Evolutionary conservation across 2,113 vertebrate genomes (phyloP), one percentile per base, ranked within the genome.

Genomic region (Eretmochelys imbricata): DNA sequence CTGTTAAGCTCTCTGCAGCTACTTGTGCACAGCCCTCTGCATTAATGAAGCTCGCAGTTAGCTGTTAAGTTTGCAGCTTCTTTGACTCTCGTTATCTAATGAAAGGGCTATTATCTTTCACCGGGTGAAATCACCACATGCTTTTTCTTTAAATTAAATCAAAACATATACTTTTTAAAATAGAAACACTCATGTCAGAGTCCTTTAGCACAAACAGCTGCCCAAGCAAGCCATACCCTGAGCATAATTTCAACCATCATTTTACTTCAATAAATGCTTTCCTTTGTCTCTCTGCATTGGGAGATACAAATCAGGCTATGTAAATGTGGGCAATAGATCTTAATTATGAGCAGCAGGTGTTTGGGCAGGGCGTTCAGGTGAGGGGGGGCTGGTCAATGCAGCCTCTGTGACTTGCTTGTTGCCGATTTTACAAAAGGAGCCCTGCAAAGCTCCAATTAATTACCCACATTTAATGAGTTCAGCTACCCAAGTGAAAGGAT

Each of bases 331-430:
- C 98, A 96, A 98, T 98, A 97, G 98, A 98, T 99, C 98, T 99
- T 99, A 99, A 99, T 99, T 99, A 99, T 97, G 97, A 98, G 97
- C 98, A 98, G 99, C 99, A 99, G 99, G 99, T 99, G 99, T 98
- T 98, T 98, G 90, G 93, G 93, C 94, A 97, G 96, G 92, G 98
- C 90, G 97, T 98, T 98, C 99, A 99, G 99, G 99, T 99, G 99
- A 99, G 98, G 98, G 89, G 62, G 25, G 54, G 85, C 38, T 3
- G 96, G 97, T 97, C 96, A 89, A 91, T 50, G 82, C 95, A 27
- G 89, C 93, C 96, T 95, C 98, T 91, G 93, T 94, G 96, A 96
- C 97, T 97, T 81, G 54, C 90, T 96, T 96, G 91, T 97, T 94
- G 96, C 91, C 22, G 65, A 51, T 93, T 72, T 76, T 97, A 97